phyloP scores from a whole-genome alignment of 2,797 vertebrate species.

The Myiotriccus ornatus region DNA sequence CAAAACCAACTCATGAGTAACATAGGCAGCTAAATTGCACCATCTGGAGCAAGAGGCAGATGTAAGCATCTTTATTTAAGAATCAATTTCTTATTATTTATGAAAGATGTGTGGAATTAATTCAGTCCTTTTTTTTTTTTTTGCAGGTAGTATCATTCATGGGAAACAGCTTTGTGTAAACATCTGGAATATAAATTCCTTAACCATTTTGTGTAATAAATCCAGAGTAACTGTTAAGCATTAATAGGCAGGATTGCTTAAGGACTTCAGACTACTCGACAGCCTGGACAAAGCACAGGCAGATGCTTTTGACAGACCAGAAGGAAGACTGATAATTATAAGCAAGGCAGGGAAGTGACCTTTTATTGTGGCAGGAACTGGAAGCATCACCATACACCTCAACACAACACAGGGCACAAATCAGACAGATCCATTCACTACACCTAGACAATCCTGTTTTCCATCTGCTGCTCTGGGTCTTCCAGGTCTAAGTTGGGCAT shows the following conservation, averaged over 20 bases:
- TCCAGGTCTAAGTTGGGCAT: background rate
- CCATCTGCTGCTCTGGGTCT: background rate
- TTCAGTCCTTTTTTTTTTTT: constrained; percentile 8
- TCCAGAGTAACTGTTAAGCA: background rate
- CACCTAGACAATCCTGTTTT: background rate
- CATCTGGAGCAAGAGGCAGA: constrained; percentile 76
- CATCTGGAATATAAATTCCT: constrained; percentile 19
- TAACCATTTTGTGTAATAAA: constrained; percentile 28
- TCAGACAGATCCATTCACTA: background rate
- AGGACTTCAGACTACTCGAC: background rate
- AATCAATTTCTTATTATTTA: constrained; percentile 47
- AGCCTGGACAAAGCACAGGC: background rate
- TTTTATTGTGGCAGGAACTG: background rate
- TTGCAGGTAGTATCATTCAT: constrained; percentile 30
- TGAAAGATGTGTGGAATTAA: constrained; percentile 59
- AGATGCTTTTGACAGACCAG: background rate
- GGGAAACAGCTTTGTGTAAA: background rate
- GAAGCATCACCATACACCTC: background rate
- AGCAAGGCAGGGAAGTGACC: background rate
- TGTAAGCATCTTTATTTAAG: constrained; percentile 71
- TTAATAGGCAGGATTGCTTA: constrained; percentile 1
- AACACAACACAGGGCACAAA: background rate
- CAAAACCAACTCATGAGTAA: constrained; percentile 59
- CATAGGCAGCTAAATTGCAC: constrained; percentile 75
- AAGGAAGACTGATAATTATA: background rate